Evolutionary conservation across 2,888 invertebrate species (phyloP), one percentile per base, ranked within the genome.

Genomic region (Macrophya annulata): DNA sequence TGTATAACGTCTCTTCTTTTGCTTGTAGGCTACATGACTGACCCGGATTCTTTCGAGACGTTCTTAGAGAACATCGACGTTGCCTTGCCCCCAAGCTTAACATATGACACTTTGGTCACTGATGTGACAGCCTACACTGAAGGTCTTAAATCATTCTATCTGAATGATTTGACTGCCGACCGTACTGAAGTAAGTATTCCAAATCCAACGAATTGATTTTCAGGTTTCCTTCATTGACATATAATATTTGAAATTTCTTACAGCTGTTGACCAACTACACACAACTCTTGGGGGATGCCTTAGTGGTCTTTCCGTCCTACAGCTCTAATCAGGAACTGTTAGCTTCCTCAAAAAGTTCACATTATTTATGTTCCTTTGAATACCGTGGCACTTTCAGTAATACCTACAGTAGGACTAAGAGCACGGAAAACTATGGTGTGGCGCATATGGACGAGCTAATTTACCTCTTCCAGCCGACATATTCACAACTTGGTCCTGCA

Each of bases 371-470:
- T 71, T 59, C 62, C 6, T 90, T 87, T 81, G 86, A 86, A 10
- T 90, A 89, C 85, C 86, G 85, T 0, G 89, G 89, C 10, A 84
- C 85, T 1, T 83, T 85, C 31, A 89, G 88, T 40, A 10, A 55
- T 15, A 86, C 87, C 21, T n/a, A n/a, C n/a, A n/a, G n/a, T n/a
- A n/a, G n/a, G n/a, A n/a, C n/a, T n/a, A n/a, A n/a, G n/a, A 45
- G 76, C 55, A 37, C n/a, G 0, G 93, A 94, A 3, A 92, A 94
- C 72, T 4, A 25, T 21, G 45, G n/a, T 43, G 74, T 74, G n/a
- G 12, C 74, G 45, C 95, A 95, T 87, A 94, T 94, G 0, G 94
- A 95, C 86, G 95, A 95, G 79, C 88, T 94, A 4, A 91, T 94
- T 59, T 94, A 95, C 87, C 86, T 94, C 48, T 95, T 94, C 88